Evolutionary conservation across 2,888 invertebrate genomes (phyloP), one percentile per base, ranked within the genome.

Genomic region (Agrochola circellaris): DNA sequence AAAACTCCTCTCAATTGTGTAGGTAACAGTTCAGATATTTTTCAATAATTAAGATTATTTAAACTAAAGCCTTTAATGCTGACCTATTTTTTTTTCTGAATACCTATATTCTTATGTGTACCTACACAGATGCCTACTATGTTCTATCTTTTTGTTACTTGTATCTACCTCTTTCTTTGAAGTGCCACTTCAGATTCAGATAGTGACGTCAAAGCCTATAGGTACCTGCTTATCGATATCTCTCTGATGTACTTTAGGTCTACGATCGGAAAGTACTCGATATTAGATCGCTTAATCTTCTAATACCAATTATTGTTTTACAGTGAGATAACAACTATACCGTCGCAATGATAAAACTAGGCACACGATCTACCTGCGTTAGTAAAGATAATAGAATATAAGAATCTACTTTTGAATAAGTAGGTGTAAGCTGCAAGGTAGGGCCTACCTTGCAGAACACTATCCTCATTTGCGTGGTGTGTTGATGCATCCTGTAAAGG

Each of bases 301-400:
- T 54, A 61, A 68, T 68, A 67, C 30, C 68, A 51, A 79, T 60
- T 42, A 77, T 68, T 77, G 60, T 69, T 79, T 34, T 68, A 60
- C 4, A 38, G 7, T n/a, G 15, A 61, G 51, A 54, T 79, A 68
- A 45, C 30, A 54, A 26, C 58, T 20, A 17, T 20, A 67, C 38
- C 51, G 51, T 66, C 20, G 17, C 17, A 30, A 20, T n/a, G n/a
- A 67, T 68, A 75, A 77, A 38, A 64, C 62, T 20, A n/a, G 20
- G 11, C 9, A 34, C 23, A 64, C 34, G 7, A 4, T 51, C 11
- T 34, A 45, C 11, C 26, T 48, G 34, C 42, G 17, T 56, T 58
- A 0, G 1, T 5, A 30, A 30, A 60, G 60, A 30, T 17, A 60
- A 15, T 54, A 54, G 11, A 6, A 11, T 23, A 1, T 54, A 54